Evolutionary conservation across 2,888 invertebrate species (phyloP).

Genomic region (Xiphydria camelus): DNA sequence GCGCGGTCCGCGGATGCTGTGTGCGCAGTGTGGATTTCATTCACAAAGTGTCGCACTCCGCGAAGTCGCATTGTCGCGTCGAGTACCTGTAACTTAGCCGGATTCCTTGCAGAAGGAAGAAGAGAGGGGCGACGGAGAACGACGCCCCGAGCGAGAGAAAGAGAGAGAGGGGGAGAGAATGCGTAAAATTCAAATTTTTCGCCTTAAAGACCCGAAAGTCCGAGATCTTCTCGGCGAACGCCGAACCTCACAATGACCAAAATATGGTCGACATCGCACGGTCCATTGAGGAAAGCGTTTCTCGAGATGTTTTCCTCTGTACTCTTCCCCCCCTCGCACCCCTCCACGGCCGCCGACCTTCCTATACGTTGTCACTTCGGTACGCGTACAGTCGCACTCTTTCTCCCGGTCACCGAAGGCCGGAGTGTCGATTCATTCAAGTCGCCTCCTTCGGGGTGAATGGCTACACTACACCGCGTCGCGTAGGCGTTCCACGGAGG

Average conservation of each 20-base stretch:
- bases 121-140: background rate
- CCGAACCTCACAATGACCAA: conserved; percentile 27
- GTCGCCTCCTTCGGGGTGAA: conserved; percentile 10
- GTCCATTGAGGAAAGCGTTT: conserved; percentile 26
- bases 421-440: conserved; percentile 28
- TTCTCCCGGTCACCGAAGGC: conserved; percentile 17
- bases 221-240: no score
- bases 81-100: conserved; percentile 51
- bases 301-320: conserved; percentile 23
- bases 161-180: background rate
- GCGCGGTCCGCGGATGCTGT: conserved; percentile 4
- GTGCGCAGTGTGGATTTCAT: conserved; percentile 43
- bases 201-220: conserved; percentile 21
- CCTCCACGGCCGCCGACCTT: no score
- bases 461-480: conserved; percentile 12
- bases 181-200: conserved; percentile 50
- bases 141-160: background rate
- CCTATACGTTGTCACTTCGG: no score
- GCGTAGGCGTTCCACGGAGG: conserved; percentile 22
- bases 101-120: conserved; percentile 7
- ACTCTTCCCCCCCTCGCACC: no score
- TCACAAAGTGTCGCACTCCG: conserved; percentile 40
- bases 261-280: no score
- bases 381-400: no score
- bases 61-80: conserved; percentile 36